Conservation (phyloP, 2,113 vertebrate species). For the Leptobrachium leishanense region DNA sequence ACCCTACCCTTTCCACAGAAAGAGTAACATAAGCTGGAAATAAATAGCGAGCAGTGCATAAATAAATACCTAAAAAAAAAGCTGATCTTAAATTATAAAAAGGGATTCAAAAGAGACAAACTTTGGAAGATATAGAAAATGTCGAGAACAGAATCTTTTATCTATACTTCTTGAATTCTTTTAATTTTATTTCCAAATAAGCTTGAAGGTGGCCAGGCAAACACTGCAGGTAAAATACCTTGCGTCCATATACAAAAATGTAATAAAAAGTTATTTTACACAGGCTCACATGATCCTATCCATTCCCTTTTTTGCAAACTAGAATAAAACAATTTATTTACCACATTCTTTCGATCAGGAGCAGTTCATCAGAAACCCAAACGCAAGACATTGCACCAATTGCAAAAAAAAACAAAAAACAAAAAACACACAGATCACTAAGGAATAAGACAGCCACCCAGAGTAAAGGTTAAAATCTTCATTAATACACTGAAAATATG, state of each 20-base stretch:
- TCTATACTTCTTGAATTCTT: neutral
- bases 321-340: constrained; percentile 76
- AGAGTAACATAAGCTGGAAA: too few relatives aligned
- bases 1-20: too few relatives aligned
- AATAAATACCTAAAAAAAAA: too few relatives aligned
- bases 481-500: constrained; percentile 98
- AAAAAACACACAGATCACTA: constrained; percentile 84
- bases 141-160: too few relatives aligned
- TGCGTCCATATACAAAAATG: constrained; percentile 74
- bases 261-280: constrained; percentile 64
- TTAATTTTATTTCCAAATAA: constrained; percentile 24
- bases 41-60: too few relatives aligned
- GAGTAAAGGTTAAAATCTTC: constrained; percentile 98
- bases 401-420: too few relatives aligned
- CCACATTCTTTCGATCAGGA: constrained; percentile 61
- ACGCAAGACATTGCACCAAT: constrained; percentile 91
- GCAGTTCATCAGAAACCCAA: constrained; percentile 67
- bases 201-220: constrained; percentile 1
- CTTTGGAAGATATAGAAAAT: too few relatives aligned
- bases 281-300: constrained; percentile 83
- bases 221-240: constrained; percentile 87
- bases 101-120: too few relatives aligned
- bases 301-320: constrained; percentile 68
- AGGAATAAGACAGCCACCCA: constrained; percentile 90
- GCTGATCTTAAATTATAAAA: too few relatives aligned